Evolutionary conservation across 2,888 invertebrate genomes (phyloP).

Genomic region (Lamproptera curius): DNA sequence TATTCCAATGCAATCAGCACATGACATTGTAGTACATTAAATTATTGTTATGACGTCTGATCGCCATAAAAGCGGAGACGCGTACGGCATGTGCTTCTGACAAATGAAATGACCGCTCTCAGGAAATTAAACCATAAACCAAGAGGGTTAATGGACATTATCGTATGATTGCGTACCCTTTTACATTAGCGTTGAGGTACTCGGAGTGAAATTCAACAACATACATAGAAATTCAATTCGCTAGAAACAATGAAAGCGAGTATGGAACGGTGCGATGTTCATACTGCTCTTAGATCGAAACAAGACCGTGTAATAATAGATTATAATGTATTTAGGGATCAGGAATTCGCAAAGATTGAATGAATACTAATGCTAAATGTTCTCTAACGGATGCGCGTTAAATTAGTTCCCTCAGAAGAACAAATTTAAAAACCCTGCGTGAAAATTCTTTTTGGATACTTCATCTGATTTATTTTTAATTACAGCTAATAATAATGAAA

Average conservation of each 20-base stretch:
- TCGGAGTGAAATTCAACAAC: slow-evolving; percentile 4
- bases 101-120: slow-evolving; percentile 57
- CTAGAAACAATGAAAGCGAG: slow-evolving; percentile 10
- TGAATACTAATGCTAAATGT: too few relatives aligned
- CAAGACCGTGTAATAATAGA: too few relatives aligned
- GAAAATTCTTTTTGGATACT: too few relatives aligned
- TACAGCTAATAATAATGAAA: too few relatives aligned
- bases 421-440: too few relatives aligned
- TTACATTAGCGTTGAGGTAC: slow-evolving; percentile 24
- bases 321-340: too few relatives aligned
- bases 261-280: too few relatives aligned
- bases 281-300: too few relatives aligned
- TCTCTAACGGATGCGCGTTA: too few relatives aligned
- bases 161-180: slow-evolving; percentile 45
- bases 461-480: too few relatives aligned
- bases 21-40: slow-evolving; percentile 46
- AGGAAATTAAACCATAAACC: slow-evolving; percentile 74
- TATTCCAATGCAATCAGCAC: slow-evolving; percentile 41
- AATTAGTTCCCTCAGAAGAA: too few relatives aligned
- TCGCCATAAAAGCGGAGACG: slow-evolving; percentile 49
- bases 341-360: too few relatives aligned
- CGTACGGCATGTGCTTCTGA: slow-evolving; percentile 42
- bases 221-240: slow-evolving; percentile 21
- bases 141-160: slow-evolving; percentile 49
- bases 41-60: slow-evolving; percentile 43